Base-by-base conservation (phyloP, 1,140 invertebrate genomes). In the Bombus affinis region DNA sequence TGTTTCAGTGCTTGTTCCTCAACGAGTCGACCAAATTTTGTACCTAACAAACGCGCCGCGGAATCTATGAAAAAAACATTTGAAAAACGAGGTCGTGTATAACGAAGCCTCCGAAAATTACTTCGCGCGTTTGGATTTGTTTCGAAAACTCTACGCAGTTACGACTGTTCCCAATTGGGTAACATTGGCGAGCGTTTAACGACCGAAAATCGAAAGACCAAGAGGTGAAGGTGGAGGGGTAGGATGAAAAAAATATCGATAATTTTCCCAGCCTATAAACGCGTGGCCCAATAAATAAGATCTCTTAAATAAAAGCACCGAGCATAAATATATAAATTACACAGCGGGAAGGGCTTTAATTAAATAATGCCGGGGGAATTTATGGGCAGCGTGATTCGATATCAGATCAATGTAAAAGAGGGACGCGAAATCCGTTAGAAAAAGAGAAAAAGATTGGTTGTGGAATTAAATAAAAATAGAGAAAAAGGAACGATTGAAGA, bases 291-390 rank as follows among this genome's bases (percentile, higher is more conserved):
- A 47, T 73, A 73, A 73, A 47, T 72, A 72, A 72, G 39, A 72
- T 57, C 35, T 22, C 25, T 37, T 28, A 37, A 77, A 77, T 62
- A 39, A 77, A 77, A 77, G 22, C 37, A 37, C 3, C 37, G 3
- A 53, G 37, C 53, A 42, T 62, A 77, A 77, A 77, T 42, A 59
- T 62, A 77, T 59, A 62, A 59, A 77, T 62, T 77, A 62, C 37
- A 71, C 15, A 9, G 15, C 25, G 2, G 37, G 3, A 22, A 28
- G 57, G 37, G 57, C 3, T 62, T 77, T 59, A 59, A 77, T 77
- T 59, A 59, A 77, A 77, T 59, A 59, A 59, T 39, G 37, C 37
- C 35, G 28, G 57, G 57, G 3, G 37, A 77, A 77, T 77, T 62
- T 62, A 77, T 39, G 25, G 53, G 37, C 25, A 13, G 2, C 25